These are phyloP conservation scores for Phyllostomus discolor DNA, from an alignment of 2,113 vertebrate species.

Conservation along the genomic window DNA sequence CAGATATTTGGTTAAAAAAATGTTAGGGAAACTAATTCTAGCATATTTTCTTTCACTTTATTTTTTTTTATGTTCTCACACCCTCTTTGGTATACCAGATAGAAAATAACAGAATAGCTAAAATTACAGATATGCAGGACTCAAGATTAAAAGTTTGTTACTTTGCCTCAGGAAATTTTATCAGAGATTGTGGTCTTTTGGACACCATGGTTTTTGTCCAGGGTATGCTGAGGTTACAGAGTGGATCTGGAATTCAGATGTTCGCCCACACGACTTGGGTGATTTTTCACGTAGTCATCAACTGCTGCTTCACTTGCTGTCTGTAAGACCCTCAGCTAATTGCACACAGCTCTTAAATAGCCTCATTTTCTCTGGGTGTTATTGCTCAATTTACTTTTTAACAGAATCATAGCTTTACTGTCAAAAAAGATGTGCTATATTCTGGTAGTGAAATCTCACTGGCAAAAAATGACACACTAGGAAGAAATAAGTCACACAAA, in stretches of 20 bases:
- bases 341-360: constrained; percentile 27
- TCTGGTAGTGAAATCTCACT: constrained; percentile 23
- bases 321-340: constrained; percentile 37
- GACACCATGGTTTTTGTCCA: not conserved
- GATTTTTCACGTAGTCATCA: constrained; percentile 23
- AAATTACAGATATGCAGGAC: not conserved
- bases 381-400: constrained; percentile 65
- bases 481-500: not conserved
- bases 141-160: not conserved
- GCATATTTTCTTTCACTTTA: not conserved
- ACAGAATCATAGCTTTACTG: constrained; percentile 39
- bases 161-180: not conserved
- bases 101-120: not conserved
- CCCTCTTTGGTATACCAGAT: not conserved
- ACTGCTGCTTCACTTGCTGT: constrained; percentile 33
- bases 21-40: not conserved
- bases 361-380: constrained; percentile 43
- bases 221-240: not conserved
- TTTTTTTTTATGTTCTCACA: not conserved
- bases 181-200: not conserved
- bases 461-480: constrained; percentile 14
- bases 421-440: constrained; percentile 44
- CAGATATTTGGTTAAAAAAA: not conserved
- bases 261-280: not conserved
- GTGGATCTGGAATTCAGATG: not conserved